Evolutionary conservation across 2,113 vertebrate species (phyloP), one percentile per base, ranked within the genome.

Genomic region (Periophthalmodon schlosseri): DNA sequence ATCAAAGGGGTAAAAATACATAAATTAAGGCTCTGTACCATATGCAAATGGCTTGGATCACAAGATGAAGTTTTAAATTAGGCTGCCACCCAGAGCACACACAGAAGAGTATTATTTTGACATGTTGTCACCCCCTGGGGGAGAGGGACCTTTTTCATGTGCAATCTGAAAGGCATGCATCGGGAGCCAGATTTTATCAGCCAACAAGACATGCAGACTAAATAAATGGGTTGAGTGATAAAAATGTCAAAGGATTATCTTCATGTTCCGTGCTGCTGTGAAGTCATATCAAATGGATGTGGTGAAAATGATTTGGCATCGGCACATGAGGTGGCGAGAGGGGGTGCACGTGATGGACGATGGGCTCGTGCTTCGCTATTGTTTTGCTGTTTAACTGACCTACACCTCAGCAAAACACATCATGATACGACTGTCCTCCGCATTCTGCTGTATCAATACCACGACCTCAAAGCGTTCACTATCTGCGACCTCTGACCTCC

Each of bases 201-300:
- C 67, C 85, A 92, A 89, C 87, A 82, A 86, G 90, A 85, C 87
- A 92, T 89, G 86, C 78, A 75, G 91, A 73, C 86, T 85, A 88
- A 93, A 92, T 91, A 92, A 93, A 93, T 89, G 88, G 87, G 87
- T 80, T 69, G 86, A 86, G 84, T 84, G 90, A 94, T 93, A 90
- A 92, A 92, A 91, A 91, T 87, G 91, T 93, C 89, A 91, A 44
- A 86, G 92, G 91, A 93, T 94, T 94, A 93, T 93, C 92, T 93
- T 88, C 84, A 87, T 76, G 85, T 90, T 74, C 74, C 67, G 56
- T 68, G 76, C 79, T 71, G 77, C 89, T 91, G 90, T 90, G 86
- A 90, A 92, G 91, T 92, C 73, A 76, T 86, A 91, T 92, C 91
- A 91, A 89, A 88, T 78, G 89, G 90, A 91, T 94, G 91, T 92